Base-by-base conservation (phyloP, 2,888 invertebrate species). In the Allacma fusca region DNA sequence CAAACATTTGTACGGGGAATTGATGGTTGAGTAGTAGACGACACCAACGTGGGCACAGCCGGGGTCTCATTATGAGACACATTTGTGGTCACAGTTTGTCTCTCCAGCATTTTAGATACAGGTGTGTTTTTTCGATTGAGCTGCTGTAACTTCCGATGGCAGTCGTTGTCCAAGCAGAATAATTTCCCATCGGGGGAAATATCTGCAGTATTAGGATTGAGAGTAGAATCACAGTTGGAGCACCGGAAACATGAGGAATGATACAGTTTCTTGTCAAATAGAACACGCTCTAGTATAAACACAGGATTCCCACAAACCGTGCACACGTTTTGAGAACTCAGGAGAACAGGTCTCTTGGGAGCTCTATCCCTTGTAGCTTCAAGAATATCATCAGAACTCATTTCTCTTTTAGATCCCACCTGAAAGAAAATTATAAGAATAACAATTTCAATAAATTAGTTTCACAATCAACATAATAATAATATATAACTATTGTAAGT, bases 161-260 rank as follows among this genome's bases (percentile, higher is more conserved):
- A 83, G 13, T 68, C 24, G 64, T 75, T 82, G 19, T 80, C 80
- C 26, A 81, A 62, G 75, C 83, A 83, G 70, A 81, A 83, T 26
- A 83, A 78, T n/a, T 73, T 69, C 34, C 80, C 81, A 64, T 82
- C 81, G 12, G 80, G 44, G 23, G 82, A 81, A 50, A 80, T 77
- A 59, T 83, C 83, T 24, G 81, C 82, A 43, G 81, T 81, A 34
- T 83, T 81, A 12, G 82, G 83, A 76, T 83, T 83, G 23, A 83
- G 69, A 72, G 80, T 76, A 71, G 69, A 72, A 1, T 79, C 78
- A 78, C 83, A 83, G 70, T 80, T 80, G 64, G 79, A 79, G 73
- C 83, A 83, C 26, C 80, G 78, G 69, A 83, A 82, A 79, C 83
- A 83, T 23, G 81, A 80, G 65, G 82, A 81, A 80, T 83, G 83